Evolutionary conservation across 2,113 vertebrate genomes (phyloP).

Genomic region (Leucopsar rothschildi): DNA sequence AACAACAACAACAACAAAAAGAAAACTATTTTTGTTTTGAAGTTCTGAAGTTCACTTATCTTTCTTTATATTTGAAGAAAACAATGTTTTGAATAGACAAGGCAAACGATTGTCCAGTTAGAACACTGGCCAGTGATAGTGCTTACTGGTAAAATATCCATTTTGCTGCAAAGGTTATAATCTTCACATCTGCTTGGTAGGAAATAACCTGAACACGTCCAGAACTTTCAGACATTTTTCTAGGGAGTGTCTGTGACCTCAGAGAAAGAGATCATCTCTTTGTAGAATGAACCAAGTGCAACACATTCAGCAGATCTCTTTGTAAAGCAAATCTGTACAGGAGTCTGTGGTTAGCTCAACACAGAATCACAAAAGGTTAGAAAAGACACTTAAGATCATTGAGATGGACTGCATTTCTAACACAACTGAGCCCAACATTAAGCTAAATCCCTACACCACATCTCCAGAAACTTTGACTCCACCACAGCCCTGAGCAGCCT

Average conservation of each 20-base stretch:
- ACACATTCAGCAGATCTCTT: neutral
- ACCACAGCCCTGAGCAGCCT: neutral
- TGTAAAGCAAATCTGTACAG: neutral
- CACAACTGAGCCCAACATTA: neutral
- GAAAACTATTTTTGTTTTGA: neutral
- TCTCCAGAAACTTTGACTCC: accelerated
- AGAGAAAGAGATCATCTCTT: neutral
- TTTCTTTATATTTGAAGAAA: neutral
- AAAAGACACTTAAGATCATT: neutral
- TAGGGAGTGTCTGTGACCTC: neutral
- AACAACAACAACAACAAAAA: neutral
- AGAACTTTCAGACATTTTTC: neutral
- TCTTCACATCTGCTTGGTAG: neutral
- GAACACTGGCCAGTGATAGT: neutral
- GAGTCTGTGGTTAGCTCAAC: neutral
- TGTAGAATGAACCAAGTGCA: neutral
- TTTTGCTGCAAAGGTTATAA: neutral
- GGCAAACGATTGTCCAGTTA: neutral
- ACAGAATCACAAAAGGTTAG: neutral
- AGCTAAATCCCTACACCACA: too few species aligned
- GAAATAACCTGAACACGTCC: accelerated
- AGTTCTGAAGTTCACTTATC: neutral
- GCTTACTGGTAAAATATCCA: neutral
- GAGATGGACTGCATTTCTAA: neutral
- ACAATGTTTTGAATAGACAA: neutral